A percentile compares a stretch with the other conserved stretches of the same genome.
Conservation (phyloP, 2,888 invertebrate species). For the Steromphala cineraria region DNA sequence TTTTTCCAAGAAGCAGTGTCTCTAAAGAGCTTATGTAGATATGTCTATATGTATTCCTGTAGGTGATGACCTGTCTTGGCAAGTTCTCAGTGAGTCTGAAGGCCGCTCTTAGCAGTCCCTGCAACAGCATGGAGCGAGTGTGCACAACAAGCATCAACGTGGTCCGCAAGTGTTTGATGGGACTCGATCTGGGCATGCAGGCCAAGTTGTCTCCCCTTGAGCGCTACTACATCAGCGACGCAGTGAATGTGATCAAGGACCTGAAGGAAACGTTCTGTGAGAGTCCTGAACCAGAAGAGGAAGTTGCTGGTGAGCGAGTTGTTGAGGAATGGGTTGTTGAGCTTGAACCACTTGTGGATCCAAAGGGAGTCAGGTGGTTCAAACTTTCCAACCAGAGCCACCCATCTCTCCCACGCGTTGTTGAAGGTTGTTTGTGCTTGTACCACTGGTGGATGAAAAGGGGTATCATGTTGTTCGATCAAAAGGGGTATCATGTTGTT, state of each 20-base stretch:
- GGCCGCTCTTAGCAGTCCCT: not conserved
- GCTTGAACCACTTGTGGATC: too few relatives aligned
- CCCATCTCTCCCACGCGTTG: too few relatives aligned
- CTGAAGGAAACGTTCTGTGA: not conserved
- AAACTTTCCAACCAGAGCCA: too few relatives aligned
- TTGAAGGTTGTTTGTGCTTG: too few relatives aligned
- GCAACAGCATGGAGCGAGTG: not conserved
- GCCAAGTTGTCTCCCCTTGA: constrained; percentile 14
- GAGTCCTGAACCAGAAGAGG: not conserved
- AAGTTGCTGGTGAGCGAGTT: not conserved
- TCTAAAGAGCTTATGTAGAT: too few relatives aligned
- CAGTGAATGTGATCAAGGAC: not conserved
- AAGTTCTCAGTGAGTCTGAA: not conserved
- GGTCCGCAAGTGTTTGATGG: not conserved
- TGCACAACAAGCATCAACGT: not conserved
- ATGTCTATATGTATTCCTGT: not conserved
- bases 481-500: too few relatives aligned
- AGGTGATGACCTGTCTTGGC: not conserved
- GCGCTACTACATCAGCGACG: not conserved
- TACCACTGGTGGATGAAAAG: too few relatives aligned
- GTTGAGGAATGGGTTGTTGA: too few relatives aligned
- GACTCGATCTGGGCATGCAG: not conserved
- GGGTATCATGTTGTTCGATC: too few relatives aligned
- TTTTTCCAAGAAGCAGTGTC: too few relatives aligned
- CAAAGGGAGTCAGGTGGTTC: too few relatives aligned